Evolutionary conservation across 2,888 invertebrate genomes (phyloP).

Genomic region (Ctenicera cuprea): DNA sequence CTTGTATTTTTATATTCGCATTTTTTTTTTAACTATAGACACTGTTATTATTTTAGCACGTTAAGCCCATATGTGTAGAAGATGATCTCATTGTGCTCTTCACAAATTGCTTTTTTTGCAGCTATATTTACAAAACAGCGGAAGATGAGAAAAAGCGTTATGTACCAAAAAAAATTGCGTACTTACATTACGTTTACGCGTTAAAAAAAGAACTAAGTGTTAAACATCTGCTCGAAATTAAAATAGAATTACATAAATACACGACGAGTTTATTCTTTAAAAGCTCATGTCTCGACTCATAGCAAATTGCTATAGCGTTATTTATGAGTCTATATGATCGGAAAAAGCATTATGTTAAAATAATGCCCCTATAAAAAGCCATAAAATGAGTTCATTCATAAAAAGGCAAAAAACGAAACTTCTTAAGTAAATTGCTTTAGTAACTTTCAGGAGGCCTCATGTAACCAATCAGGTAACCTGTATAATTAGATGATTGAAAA

Average conservation of each 20-base stretch:
- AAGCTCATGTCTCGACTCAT: background rate
- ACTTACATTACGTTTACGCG: slow-evolving; percentile 16
- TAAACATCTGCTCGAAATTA: slow-evolving; percentile 26
- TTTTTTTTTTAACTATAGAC: no score
- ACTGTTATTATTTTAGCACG: background rate
- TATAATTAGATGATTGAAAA: slow-evolving; percentile 4
- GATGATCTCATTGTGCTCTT: slow-evolving; percentile 24
- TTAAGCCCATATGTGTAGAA: slow-evolving; percentile 12
- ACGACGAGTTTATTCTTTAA: slow-evolving; percentile 6
- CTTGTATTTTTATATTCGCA: no score
- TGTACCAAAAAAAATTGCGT: slow-evolving; percentile 1
- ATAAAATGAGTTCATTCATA: no score
- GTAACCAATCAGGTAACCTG: no score
- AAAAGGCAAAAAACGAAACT: no score
- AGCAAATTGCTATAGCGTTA: no score
- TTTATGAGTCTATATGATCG: no score
- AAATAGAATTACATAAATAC: slow-evolving; percentile 31
- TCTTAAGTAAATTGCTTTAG: no score
- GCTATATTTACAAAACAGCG: slow-evolving; percentile 29
- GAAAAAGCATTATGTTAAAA: no score
- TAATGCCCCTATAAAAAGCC: no score
- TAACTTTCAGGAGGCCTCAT: no score
- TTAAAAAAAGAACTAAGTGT: slow-evolving; percentile 25
- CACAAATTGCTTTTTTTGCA: slow-evolving; percentile 9
- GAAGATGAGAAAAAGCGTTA: slow-evolving; percentile 19